Base-by-base conservation (phyloP, 2,888 invertebrate genomes). In the Sisyra terminalis region DNA sequence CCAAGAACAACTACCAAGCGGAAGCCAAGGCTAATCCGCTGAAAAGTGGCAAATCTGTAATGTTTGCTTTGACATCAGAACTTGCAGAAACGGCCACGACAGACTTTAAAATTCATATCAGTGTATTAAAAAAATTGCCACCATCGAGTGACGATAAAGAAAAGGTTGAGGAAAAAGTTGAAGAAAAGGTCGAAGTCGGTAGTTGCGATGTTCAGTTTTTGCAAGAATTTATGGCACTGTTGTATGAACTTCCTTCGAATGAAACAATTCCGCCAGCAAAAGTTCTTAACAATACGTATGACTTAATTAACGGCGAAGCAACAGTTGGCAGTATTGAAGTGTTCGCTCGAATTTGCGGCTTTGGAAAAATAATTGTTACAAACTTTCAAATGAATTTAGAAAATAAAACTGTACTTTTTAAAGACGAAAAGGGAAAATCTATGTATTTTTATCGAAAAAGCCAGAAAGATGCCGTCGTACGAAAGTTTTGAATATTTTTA, bases 1-100 rank as follows among this genome's bases (percentile, higher is more conserved):
- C 60, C 1, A 52, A 51, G 45, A 46, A 57, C 43, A 4, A 62
- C 63, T 13, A 61, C 63, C 1, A 65, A 63, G 44, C 55, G 61
- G 24, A 24, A 24, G 24, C 24, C 24, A 24, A 24, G 24, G 24
- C 24, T 5, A 24, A 24, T 24, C 24, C 24, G 3, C 69, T 75
- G 44, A 73, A 72, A 52, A 75, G 65, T 48, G 78, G 78, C 17
- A 78, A 77, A 56, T 78, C 78, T 1, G 76, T 76, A 50, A 59
- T 78, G n/a, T 78, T 78, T 52, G 75, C 75, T 0, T 56, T 78
- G 3, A 69, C 71, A 16, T 64, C 70, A 35, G 49, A 55, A 6
- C 70, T 72, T 18, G 69, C 76, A 1, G 53, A 53, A n/a, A 57
- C 62, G 35, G 71, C 71, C 1, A 58, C 70, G 52, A 58, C 57